phyloP scores from a whole-genome alignment of 2,113 vertebrate genomes.

The Mugil cephalus region DNA sequence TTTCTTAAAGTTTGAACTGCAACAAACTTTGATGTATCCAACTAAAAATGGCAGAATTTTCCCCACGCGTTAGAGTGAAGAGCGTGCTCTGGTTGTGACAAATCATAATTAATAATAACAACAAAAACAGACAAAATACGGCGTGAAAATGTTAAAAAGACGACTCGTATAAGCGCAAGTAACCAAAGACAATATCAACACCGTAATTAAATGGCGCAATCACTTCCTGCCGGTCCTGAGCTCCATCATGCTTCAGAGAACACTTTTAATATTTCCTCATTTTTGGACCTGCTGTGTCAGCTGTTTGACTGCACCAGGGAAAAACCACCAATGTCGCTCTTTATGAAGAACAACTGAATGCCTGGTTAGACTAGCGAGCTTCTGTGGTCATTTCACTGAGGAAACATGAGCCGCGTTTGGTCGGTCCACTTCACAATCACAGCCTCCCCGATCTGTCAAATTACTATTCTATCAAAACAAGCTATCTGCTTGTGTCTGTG shows the following conservation, averaged over 20 bases:
- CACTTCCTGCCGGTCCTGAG: slow-evolving; percentile 24
- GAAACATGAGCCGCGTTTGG: not conserved
- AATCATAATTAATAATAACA: not conserved
- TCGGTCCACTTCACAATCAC: slow-evolving; percentile 1
- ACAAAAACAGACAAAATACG: not conserved
- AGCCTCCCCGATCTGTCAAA: not conserved
- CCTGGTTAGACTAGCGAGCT: not conserved
- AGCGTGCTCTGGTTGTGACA: not conserved
- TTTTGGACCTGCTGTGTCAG: slow-evolving; percentile 54
- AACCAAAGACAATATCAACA: too few species aligned
- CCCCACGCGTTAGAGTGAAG: too few species aligned
- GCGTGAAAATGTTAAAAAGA: not conserved
- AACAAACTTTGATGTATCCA: not conserved
- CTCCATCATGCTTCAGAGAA: not conserved
- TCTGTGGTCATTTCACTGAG: slow-evolving; percentile 5
- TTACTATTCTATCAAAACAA: not conserved
- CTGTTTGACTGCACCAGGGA: slow-evolving; percentile 16
- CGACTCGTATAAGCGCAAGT: not conserved
- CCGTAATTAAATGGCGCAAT: too few species aligned
- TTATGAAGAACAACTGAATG: not conserved
- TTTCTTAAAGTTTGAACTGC: not conserved
- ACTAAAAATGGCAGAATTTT: not conserved
- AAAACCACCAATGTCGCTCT: not conserved
- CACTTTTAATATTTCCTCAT: slow-evolving; percentile 51
- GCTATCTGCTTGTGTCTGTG: too few species aligned